phyloP scores from a whole-genome alignment of 30 jellyfish, hydroid and myxozoan species.

The Hydra vulgaris region DNA sequence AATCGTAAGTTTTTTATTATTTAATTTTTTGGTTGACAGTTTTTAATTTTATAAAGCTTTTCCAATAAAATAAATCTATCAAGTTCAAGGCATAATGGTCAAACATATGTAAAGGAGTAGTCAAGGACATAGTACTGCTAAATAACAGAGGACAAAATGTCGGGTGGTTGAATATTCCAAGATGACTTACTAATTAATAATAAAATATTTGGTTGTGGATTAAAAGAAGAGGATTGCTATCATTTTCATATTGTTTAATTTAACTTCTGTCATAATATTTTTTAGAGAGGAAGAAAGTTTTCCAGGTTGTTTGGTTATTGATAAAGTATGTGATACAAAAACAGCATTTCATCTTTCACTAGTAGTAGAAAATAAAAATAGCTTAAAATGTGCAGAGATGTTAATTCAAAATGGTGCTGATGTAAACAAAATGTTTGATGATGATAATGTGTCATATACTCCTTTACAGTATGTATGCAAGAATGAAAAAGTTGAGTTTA shows the following conservation, averaged over 20 bases:
- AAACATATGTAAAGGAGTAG: no score
- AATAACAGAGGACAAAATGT: no score
- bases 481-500: constrained; percentile 20
- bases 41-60: not conserved
- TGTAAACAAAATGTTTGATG: constrained; percentile 17
- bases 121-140: no score
- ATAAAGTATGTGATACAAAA: constrained; percentile 8
- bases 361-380: not conserved
- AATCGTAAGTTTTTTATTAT: constrained; percentile 36
- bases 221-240: no score
- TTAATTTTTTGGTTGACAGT: no score
- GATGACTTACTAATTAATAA: no score
- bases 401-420: constrained; percentile 50
- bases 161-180: no score
- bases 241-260: no score
- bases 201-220: no score
- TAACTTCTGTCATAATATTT: no score
- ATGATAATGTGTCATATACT: constrained; percentile 12
- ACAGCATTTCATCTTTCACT: constrained; percentile 63
- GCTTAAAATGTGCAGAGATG: constrained; percentile 27
- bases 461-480: constrained; percentile 50
- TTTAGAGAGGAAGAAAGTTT: not conserved
- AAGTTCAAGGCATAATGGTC: no score
- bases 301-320: constrained; percentile 21
- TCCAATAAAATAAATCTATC: not conserved